Evolutionary conservation across 2,797 vertebrate genomes (phyloP).

Genomic region (Chromis chromis): DNA sequence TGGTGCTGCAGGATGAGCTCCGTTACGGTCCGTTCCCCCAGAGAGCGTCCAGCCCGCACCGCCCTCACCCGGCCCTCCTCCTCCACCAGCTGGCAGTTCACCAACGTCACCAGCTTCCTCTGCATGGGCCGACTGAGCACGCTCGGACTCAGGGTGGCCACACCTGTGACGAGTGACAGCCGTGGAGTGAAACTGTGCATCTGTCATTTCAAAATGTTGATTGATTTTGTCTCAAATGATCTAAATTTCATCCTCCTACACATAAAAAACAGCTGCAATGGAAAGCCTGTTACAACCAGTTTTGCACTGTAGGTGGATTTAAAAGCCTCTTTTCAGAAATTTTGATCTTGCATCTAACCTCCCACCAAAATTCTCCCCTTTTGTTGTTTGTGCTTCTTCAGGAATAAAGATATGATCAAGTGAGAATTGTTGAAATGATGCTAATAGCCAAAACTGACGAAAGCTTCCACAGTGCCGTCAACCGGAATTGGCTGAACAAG

Average conservation of each 20-base stretch:
- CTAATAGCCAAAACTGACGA: not conserved
- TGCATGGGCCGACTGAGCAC: conserved; percentile 97
- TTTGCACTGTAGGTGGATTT: not conserved
- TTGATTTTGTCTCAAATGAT: too few relatives aligned
- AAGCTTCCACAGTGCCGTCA: not conserved
- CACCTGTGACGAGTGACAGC: conserved; percentile 79
- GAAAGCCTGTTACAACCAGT: not conserved
- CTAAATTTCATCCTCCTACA: not conserved
- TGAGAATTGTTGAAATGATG: not conserved
- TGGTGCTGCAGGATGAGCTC: conserved; percentile 97
- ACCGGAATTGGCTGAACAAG: conserved; percentile 15
- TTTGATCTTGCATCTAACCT: not conserved
- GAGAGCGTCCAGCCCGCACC: conserved; percentile 91
- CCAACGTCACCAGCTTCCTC: conserved; percentile 95
- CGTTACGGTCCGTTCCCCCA: conserved; percentile 94
- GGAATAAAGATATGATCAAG: conserved; percentile 1
- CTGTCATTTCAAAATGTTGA: too few relatives aligned
- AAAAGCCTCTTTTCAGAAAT: not conserved
- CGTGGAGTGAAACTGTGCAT: not conserved
- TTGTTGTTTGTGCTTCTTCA: conserved; percentile 1
- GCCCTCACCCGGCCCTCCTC: conserved; percentile 94
- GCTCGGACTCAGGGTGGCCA: conserved; percentile 90
- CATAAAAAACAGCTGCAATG: not conserved
- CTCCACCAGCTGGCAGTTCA: conserved; percentile 96
- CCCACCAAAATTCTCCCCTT: conserved; percentile 14